These are phyloP conservation scores for Stictonetta naevosa DNA, from an alignment of 2,113 vertebrate genomes.

Conservation along the genomic window DNA sequence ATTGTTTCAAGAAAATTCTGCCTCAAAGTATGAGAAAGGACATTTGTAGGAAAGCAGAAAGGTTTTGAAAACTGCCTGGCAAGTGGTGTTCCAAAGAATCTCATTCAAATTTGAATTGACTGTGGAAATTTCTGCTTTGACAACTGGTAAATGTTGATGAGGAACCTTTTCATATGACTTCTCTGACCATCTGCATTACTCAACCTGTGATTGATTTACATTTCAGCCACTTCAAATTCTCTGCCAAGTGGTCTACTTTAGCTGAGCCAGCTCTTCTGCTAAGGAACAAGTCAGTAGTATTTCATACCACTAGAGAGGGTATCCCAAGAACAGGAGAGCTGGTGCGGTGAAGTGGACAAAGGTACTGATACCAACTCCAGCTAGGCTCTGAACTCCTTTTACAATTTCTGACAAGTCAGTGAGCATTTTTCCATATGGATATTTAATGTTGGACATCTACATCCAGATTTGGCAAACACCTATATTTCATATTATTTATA, in stretches of 20 bases:
- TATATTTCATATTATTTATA: not conserved
- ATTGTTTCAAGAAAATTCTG: not conserved
- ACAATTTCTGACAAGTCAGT: not conserved
- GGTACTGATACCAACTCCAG: not conserved
- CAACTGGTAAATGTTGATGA: not conserved
- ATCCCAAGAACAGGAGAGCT: not conserved
- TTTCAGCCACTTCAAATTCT: not conserved
- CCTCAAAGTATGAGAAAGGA: not conserved
- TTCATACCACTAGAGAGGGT: not conserved
- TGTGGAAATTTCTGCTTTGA: not conserved
- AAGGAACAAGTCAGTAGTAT: not conserved
- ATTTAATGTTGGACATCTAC: not conserved
- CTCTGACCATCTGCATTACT: not conserved
- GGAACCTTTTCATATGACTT: not conserved
- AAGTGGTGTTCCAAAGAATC: not conserved
- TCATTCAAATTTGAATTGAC: not conserved
- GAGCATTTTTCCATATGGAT: not conserved
- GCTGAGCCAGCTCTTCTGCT: not conserved
- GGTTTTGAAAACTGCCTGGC: not conserved
- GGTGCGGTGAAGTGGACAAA: not conserved
- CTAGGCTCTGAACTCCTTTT: not conserved
- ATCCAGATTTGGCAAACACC: not conserved
- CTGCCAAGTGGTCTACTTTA: not conserved
- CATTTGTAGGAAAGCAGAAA: not conserved
- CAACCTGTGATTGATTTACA: not conserved